Conservation (phyloP, 2,888 invertebrate genomes). For the Nasonovia ribisnigri region DNA sequence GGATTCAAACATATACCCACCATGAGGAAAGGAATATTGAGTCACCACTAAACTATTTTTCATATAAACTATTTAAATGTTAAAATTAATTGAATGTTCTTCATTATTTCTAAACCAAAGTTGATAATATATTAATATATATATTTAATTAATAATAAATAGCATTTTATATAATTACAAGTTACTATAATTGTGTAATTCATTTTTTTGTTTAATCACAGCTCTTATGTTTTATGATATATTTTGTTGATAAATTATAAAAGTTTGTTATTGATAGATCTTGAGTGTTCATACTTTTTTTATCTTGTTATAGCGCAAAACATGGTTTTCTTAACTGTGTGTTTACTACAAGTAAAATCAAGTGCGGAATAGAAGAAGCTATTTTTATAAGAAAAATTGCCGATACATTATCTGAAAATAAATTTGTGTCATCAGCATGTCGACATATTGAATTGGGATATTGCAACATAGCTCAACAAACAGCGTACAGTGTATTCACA, state of each 20-base stretch:
- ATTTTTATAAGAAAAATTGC: constrained; percentile 69
- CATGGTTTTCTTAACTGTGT: constrained; percentile 69
- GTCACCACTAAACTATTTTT: neutral
- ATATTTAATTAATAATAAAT: neutral
- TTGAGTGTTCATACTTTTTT: neutral
- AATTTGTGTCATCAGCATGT: constrained; percentile 68
- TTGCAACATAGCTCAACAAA: constrained; percentile 69
- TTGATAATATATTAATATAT: neutral
- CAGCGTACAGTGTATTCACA: neutral
- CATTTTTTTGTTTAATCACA: neutral
- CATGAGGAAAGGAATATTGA: neutral
- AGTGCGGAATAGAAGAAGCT: constrained; percentile 69
- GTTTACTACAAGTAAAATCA: constrained; percentile 68
- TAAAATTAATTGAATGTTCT: neutral
- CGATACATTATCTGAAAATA: constrained; percentile 69
- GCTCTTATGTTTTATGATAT: neutral
- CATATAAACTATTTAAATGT: too few species aligned
- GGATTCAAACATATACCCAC: neutral
- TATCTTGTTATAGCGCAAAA: constrained; percentile 68
- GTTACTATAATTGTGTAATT: neutral
- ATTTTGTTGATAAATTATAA: neutral
- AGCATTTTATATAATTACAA: neutral
- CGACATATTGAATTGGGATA: constrained; percentile 66
- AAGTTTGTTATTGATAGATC: neutral
- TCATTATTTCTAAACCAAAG: neutral